Base-by-base conservation (phyloP, 2,797 vertebrate genomes). In the Acipenser ruthenus region DNA sequence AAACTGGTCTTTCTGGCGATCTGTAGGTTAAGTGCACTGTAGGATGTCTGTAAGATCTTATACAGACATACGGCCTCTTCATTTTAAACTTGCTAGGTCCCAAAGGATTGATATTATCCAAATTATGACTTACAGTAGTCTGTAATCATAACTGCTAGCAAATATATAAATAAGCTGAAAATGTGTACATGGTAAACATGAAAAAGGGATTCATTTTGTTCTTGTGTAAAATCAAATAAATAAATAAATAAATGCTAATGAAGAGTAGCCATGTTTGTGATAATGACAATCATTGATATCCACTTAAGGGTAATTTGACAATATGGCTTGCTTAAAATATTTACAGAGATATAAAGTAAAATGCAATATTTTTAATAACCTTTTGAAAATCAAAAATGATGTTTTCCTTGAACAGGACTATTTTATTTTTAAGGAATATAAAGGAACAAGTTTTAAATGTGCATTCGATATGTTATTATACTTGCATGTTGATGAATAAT, bases 401-500 rank as follows among this genome's bases (percentile, higher is more conserved):
- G 23, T 37, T 37, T 37, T 37, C 9, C 18, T 62, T 62, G 23
- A 37, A 58, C 10, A 37, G 60, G 18, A 62, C 18, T 12, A n/a
- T 62, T 37, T 62, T 70, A 77, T 76, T 77, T 72, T 59, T 76
- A 67, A 75, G 75, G 79, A 71, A 64, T 70, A 67, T 68, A 67
- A 71, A 80, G 69, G 49, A 76, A 64, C 69, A 69, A 48, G 68
- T 69, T 13, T 74, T 80, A 71, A 80, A 82, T 82, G 86, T 92
- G 80, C 84, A 86, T 86, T 86, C 85, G 79, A 85, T 86, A 74
- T 87, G 78, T 81, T 86, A 82, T 84, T 89, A 81, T 88, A 83
- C 68, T 87, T 89, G 91, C 91, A 93, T 95, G 86, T 84, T 85
- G 86, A 89, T 84, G 84, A 86, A 88, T 85, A 78, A 90, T 85